Evolutionary conservation across 2,797 vertebrate genomes (phyloP).

Genomic region (Rhynchonycteris naso): DNA sequence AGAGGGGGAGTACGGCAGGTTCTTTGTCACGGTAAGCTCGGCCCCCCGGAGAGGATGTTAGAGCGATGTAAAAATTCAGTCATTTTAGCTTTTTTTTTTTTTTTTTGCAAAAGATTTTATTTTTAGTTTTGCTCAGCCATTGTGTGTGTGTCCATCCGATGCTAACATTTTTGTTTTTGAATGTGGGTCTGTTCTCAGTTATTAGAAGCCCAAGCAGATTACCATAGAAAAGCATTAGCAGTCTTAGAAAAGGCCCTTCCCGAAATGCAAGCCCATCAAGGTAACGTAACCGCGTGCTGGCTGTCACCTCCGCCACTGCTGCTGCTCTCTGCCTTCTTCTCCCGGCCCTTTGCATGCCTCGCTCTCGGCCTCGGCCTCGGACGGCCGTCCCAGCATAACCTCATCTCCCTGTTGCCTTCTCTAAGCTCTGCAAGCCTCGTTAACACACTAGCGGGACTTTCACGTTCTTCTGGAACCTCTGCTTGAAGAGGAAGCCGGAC

Average conservation of each 20-base stretch:
- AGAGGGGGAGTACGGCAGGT: constrained; percentile 95
- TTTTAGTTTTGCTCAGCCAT: constrained; percentile 83
- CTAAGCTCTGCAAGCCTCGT: constrained; percentile 76
- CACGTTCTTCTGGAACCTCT: constrained; percentile 32
- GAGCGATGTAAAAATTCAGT: constrained; percentile 5
- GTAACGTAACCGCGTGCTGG: constrained; percentile 88
- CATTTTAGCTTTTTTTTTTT: constrained; percentile 19
- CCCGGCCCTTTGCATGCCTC: constrained; percentile 83
- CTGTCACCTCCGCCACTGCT: constrained; percentile 68
- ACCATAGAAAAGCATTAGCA: constrained; percentile 98
- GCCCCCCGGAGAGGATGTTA: background rate
- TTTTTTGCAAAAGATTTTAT: constrained; percentile 64
- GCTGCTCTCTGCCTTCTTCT: constrained; percentile 78
- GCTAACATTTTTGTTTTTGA: constrained; percentile 87
- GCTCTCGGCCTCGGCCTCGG: constrained; percentile 65
- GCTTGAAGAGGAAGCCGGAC: constrained; percentile 35
- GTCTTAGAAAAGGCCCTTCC: constrained; percentile 97
- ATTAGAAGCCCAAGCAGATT: constrained; percentile 99
- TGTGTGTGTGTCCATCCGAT: constrained; percentile 81
- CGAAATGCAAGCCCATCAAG: constrained; percentile 98
- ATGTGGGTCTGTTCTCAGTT: constrained; percentile 94
- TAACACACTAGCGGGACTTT: constrained; percentile 83
- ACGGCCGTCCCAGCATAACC: constrained; percentile 71
- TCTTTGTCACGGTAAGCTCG: constrained; percentile 93
- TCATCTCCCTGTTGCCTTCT: constrained; percentile 77